Conservation (phyloP, 2,113 vertebrate genomes). For the Meriones unguiculatus region DNA sequence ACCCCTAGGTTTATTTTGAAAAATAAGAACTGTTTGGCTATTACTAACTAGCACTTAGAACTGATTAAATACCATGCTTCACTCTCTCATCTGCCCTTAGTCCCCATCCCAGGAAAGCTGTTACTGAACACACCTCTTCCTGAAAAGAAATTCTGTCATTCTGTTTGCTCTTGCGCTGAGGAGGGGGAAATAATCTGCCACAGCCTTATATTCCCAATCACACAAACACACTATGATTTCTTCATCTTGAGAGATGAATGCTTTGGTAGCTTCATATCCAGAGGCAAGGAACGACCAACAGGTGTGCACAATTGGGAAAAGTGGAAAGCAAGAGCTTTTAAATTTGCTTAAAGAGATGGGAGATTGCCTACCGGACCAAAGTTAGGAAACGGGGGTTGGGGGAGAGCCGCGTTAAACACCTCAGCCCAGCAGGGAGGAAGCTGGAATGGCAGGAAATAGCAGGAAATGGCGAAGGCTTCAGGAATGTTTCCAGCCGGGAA, state of each 20-base stretch:
- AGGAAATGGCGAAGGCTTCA: conserved; percentile 80
- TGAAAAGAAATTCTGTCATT: neutral
- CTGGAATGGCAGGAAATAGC: conserved; percentile 51
- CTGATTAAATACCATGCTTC: neutral
- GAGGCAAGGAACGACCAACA: conserved; percentile 3
- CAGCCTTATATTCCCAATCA: neutral
- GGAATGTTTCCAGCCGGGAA: conserved; percentile 79
- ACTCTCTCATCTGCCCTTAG: neutral
- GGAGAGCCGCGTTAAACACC: neutral
- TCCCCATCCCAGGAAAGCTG: neutral
- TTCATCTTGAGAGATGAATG: neutral
- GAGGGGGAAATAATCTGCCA: neutral
- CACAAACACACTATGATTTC: neutral
- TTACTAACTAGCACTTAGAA: neutral
- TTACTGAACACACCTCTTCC: neutral
- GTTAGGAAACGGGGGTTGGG: neutral
- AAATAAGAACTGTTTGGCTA: neutral
- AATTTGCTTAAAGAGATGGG: conserved; percentile 22
- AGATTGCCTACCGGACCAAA: neutral
- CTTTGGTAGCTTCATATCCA: neutral
- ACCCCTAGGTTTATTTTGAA: neutral
- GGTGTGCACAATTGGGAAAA: conserved; percentile 27
- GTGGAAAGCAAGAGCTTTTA: neutral
- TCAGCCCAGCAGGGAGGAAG: conserved; percentile 52
- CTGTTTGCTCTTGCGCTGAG: neutral